Evolutionary conservation across 2,888 invertebrate species (phyloP), one percentile per base, ranked within the genome.

Genomic region (Reticulitermes lucifugus): DNA sequence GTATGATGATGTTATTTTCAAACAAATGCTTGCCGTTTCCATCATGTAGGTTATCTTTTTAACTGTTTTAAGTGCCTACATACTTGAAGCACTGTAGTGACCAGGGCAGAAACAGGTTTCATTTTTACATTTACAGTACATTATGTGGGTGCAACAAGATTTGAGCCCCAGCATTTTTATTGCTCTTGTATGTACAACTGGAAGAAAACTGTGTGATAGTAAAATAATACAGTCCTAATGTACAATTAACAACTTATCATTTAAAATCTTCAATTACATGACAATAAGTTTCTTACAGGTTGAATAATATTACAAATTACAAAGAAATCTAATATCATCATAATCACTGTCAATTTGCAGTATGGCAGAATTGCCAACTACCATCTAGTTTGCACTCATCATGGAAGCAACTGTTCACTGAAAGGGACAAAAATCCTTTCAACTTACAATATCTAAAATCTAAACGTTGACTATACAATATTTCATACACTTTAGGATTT

Each of bases 371-470:
- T 18, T 55, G 18, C 18, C 55, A 2, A n/a, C 65, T 65, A 14
- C 25, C 18, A 22, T 25, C 55, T 79, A 79, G 46, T 51, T 79
- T 79, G 79, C 79, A 79, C 51, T 79, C 55, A 51, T 79, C 46
- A 46, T 79, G 79, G 79, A 79, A 79, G 79, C 79, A 79, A 25
- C 51, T 46, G 25, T 46, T 79, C 2, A 4, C 79, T 79, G 79
- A 79, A 79, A 79, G 79, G 51, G 46, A 79, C 51, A 79, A 51
- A 79, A 79, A 79, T 79, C 51, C 51, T 79, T 79, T 79, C 79
- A 55, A n/a, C 25, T n/a, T 65, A 25, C 35, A 35, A 35, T 65
- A n/a, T 25, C 25, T 65, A 65, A n/a, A 65, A 65, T 65, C 60
- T 65, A 6, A 25, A 65, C 5, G 55, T 55, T 55, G 2, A 14